Evolutionary conservation across 2,113 vertebrate species (phyloP).

Genomic region (Craseonycteris thonglongyai): DNA sequence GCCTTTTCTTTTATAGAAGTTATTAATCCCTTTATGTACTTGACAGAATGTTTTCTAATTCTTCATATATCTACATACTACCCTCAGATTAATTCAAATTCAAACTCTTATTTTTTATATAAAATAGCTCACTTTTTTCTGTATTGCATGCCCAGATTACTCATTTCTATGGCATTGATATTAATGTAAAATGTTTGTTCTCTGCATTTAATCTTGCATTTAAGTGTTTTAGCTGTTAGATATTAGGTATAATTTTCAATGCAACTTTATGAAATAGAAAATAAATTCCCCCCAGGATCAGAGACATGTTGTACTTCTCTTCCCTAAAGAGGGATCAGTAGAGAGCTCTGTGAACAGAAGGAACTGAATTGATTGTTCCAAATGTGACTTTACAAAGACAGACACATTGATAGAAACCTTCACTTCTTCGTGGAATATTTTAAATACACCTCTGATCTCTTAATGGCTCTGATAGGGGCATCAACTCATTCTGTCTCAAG

Average conservation of each 20-base stretch:
- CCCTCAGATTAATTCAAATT: neutral
- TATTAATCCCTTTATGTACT: neutral
- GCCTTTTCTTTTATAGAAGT: neutral
- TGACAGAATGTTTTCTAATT: neutral
- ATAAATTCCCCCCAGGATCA: neutral
- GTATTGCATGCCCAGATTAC: neutral
- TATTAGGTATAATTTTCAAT: neutral
- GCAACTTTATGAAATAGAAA: neutral
- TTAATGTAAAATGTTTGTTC: neutral
- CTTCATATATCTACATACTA: neutral
- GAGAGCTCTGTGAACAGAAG: neutral
- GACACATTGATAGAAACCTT: neutral
- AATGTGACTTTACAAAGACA: conserved; percentile 1
- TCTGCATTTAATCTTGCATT: neutral
- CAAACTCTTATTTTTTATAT: neutral
- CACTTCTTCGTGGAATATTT: neutral
- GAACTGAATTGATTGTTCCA: neutral
- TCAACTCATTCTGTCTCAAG: neutral
- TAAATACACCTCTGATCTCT: neutral
- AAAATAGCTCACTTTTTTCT: neutral
- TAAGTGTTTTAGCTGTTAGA: neutral
- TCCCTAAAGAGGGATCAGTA: neutral
- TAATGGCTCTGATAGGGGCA: conserved; percentile 19
- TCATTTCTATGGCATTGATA: neutral
- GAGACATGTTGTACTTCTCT: neutral